Evolutionary conservation across 2,113 vertebrate genomes (phyloP).

Genomic region (Etheostoma spectabile): DNA sequence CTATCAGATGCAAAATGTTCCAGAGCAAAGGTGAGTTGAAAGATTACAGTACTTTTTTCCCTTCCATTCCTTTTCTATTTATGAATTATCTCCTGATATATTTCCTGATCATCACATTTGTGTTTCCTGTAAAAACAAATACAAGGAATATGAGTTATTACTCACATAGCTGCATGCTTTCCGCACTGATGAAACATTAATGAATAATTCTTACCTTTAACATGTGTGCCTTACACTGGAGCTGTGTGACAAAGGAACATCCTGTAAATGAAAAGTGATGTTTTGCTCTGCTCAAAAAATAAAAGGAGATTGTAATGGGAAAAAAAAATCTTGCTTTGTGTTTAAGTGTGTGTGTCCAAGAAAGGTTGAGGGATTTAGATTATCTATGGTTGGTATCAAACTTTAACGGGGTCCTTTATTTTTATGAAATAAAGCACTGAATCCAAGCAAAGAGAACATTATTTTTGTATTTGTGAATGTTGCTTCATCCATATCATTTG

Average conservation of each 20-base stretch:
- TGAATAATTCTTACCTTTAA: slow-evolving; percentile 60
- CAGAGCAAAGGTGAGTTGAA: slow-evolving; percentile 63
- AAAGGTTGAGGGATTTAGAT: slow-evolving; percentile 46
- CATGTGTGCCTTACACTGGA: slow-evolving; percentile 32
- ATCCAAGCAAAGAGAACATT: slow-evolving; percentile 5
- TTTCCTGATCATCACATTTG: slow-evolving; percentile 5
- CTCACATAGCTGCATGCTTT: slow-evolving; percentile 47
- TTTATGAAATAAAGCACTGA: slow-evolving; percentile 33
- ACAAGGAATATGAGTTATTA: background rate
- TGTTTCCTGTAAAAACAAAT: slow-evolving; percentile 14
- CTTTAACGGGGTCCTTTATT: slow-evolving; percentile 51
- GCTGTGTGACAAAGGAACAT: slow-evolving; percentile 62
- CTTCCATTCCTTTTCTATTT: background rate
- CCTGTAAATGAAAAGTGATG: slow-evolving; percentile 56
- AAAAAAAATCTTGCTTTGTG: slow-evolving; percentile 47
- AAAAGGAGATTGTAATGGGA: slow-evolving; percentile 60
- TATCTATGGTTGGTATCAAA: slow-evolving; percentile 54
- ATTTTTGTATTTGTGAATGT: slow-evolving; percentile 33
- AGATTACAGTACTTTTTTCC: slow-evolving; percentile 44
- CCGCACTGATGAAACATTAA: slow-evolving; percentile 64
- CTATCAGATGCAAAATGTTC: slow-evolving; percentile 71
- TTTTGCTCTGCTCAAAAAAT: slow-evolving; percentile 68
- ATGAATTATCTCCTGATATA: slow-evolving; percentile 2
- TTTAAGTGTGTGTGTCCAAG: slow-evolving; percentile 27
- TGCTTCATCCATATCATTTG: slow-evolving; percentile 13